A percentile compares a stretch with the other conserved stretches of the same genome.
phyloP scores from a whole-genome alignment of 2,888 invertebrate genomes.

The Eristalis pertinax region DNA sequence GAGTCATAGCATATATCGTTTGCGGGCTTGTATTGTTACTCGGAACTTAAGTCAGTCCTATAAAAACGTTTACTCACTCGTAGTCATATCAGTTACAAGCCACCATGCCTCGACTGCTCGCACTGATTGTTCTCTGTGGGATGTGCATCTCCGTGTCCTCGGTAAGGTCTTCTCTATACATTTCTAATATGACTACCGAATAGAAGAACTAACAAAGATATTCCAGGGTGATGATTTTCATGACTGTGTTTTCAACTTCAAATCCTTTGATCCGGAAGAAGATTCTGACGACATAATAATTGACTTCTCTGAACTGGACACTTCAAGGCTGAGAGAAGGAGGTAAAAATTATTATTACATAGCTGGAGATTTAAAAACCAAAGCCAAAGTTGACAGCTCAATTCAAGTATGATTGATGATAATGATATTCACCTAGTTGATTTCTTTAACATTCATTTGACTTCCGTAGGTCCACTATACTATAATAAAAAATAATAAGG shows the following conservation, averaged over 20 bases:
- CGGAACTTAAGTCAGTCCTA: too few species aligned
- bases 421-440: too few species aligned
- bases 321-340: not conserved
- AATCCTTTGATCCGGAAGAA: not conserved
- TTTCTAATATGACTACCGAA: not conserved
- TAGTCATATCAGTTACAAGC: not conserved
- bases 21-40: too few species aligned
- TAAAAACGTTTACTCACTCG: not conserved
- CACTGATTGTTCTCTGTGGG: not conserved
- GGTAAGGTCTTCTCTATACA: not conserved
- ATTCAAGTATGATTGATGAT: not conserved
- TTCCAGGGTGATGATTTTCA: not conserved
- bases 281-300: not conserved
- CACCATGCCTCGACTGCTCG: not conserved
- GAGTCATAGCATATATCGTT: too few species aligned
- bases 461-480: too few species aligned
- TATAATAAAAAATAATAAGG: too few species aligned
- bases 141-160: not conserved
- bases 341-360: not conserved
- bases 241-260: not conserved
- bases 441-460: too few species aligned
- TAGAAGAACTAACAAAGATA: not conserved
- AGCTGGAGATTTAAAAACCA: not conserved
- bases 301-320: not conserved
- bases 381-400: not conserved